A percentile compares a stretch with the other conserved stretches of the same genome.
phyloP scores from a whole-genome alignment of 2,888 invertebrate species.

The Dynastes grantii region DNA sequence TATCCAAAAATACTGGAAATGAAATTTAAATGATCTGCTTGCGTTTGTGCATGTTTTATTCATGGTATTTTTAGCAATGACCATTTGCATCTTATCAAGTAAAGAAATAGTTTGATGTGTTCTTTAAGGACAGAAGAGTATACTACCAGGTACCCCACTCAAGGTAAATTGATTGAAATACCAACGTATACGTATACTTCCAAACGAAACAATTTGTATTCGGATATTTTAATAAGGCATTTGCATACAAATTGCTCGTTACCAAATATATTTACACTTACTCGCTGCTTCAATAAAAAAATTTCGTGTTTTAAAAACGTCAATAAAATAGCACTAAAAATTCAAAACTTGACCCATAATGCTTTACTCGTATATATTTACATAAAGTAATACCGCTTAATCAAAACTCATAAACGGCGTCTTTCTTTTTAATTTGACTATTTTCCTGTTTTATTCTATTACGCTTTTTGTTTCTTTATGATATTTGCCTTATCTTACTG shows the following conservation, averaged over 20 bases:
- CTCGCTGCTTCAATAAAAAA: conserved; percentile 53
- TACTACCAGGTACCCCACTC: conserved; percentile 1
- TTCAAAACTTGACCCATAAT: conserved; percentile 41
- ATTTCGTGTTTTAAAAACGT: conserved; percentile 55
- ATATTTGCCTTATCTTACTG: background rate
- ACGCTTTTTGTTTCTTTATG: conserved; percentile 10
- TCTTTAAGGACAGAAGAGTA: conserved; percentile 17
- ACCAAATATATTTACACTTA: conserved; percentile 57
- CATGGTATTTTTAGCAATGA: conserved; percentile 35
- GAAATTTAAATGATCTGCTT: conserved; percentile 24
- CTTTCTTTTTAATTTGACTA: conserved; percentile 38
- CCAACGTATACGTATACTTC: conserved; percentile 31
- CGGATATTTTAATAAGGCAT: conserved; percentile 49
- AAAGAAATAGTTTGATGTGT: conserved; percentile 32
- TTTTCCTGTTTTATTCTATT: conserved; percentile 28
- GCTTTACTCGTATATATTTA: conserved; percentile 39
- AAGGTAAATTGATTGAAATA: conserved; percentile 44
- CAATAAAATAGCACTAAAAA: conserved; percentile 55
- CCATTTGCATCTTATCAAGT: conserved; percentile 39
- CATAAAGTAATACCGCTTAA: conserved; percentile 49
- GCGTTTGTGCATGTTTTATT: conserved; percentile 39
- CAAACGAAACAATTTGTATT: conserved; percentile 41
- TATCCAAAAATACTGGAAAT: background rate
- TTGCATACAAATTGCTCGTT: conserved; percentile 57
- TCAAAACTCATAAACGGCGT: conserved; percentile 32